phyloP scores from a whole-genome alignment of 2,888 invertebrate genomes.

The Cynaeus angustus region DNA sequence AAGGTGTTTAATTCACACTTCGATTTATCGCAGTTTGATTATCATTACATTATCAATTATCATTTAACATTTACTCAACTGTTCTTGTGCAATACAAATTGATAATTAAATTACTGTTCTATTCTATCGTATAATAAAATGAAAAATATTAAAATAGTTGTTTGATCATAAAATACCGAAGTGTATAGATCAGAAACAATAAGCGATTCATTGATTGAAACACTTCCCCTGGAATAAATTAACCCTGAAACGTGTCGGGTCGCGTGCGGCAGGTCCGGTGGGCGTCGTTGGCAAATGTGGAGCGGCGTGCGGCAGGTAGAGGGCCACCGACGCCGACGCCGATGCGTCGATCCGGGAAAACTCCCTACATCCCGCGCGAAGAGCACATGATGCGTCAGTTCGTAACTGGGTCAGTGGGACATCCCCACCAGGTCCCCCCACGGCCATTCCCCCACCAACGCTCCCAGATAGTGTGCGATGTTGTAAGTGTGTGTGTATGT shows the following conservation, averaged over 20 bases:
- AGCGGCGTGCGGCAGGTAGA: slow-evolving; percentile 56
- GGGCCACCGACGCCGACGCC: slow-evolving; percentile 33
- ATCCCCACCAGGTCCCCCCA: slow-evolving; percentile 73
- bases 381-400: slow-evolving; percentile 76
- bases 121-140: too few species aligned
- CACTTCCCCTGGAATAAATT: slow-evolving; percentile 38
- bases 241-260: slow-evolving; percentile 45
- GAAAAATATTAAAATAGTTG: too few species aligned
- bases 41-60: too few species aligned
- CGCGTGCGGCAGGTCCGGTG: slow-evolving; percentile 55
- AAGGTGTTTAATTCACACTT: too few species aligned
- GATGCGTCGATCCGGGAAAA: slow-evolving; percentile 34
- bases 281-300: slow-evolving; percentile 46
- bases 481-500: slow-evolving; percentile 66
- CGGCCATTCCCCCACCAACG: slow-evolving; percentile 56
- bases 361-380: slow-evolving; percentile 53
- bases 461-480: slow-evolving; percentile 60
- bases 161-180: too few species aligned
- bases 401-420: slow-evolving; percentile 91
- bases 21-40: too few species aligned
- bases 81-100: too few species aligned
- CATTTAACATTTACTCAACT: too few species aligned
- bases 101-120: too few species aligned
- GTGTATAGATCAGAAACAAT: slow-evolving; percentile 16
- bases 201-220: slow-evolving; percentile 24